Base-by-base conservation (phyloP, 1,140 invertebrate genomes). In the Mactra quadrangularis region DNA sequence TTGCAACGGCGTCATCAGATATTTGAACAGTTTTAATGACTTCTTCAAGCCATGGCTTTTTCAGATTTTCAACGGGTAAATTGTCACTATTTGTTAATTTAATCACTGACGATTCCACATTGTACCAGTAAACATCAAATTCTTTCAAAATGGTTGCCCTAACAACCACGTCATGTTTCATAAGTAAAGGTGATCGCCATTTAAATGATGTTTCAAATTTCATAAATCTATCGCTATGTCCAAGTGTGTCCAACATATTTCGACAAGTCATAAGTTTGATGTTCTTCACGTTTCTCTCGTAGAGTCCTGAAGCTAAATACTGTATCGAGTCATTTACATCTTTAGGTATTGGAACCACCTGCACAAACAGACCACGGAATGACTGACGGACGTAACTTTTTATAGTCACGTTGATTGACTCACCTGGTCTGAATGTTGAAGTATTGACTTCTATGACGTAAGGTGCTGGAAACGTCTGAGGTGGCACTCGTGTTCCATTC, bases 41-140 rank as follows among this genome's bases (percentile, higher is more conserved):
- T 41, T 78, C 76, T 41, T 68, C 33, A 11, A 78, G 59, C 76
- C 76, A 78, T 17, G 76, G 76, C 41, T 78, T 78, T 50, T 78
- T 62, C 6, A 78, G 35, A 33, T 17, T 57, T 57, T 78, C 59
- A 52, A 57, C 76, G 2, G 60, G 38, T 22, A 64, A 45, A 22
- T 6, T 29, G 17, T 17, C 31, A 0, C 35, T 47, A 25, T 57
- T 33, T 0, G 25, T 17, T 7, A 78, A 9, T n/a, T 35, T 41
- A 41, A 78, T 78, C 19, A 11, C 41, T 31, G 60, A 6, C 7
- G 76, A 78, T 47, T 38, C 25, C 22, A 78, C 64, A 64, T 78
- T 64, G 25, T 62, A 31, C 76, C 76, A 78, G 52, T 53, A 78
- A 7, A 41, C 47, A 29, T 57, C 47, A 31, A 55, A 78, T 17